Evolutionary conservation across 2,113 vertebrate genomes (phyloP).

Genomic region (Perca flavescens): DNA sequence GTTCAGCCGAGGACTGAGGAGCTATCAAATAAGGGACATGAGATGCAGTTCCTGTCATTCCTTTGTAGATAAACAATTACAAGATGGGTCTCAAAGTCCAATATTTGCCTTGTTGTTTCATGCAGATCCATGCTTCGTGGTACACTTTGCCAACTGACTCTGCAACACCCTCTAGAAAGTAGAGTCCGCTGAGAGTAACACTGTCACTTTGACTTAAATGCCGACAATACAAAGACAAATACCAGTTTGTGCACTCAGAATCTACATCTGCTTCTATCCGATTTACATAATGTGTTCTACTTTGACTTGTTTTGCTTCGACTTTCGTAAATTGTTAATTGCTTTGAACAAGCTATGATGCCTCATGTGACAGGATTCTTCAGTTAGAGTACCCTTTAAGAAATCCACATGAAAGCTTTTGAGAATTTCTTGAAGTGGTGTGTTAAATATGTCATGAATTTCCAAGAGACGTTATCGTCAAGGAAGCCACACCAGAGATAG

Average conservation of each 20-base stretch:
- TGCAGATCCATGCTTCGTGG: background rate
- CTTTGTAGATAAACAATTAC: no score
- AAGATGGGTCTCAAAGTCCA: constrained; percentile 1
- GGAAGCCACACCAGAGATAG: background rate
- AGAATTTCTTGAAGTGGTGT: background rate
- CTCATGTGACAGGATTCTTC: background rate
- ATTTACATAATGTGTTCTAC: background rate
- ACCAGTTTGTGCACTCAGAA: background rate
- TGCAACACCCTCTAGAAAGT: background rate
- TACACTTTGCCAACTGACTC: background rate
- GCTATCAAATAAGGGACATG: no score
- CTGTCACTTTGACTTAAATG: background rate
- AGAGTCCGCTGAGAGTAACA: no score
- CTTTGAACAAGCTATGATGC: background rate
- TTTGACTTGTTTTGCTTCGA: background rate
- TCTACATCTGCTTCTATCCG: background rate
- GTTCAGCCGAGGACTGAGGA: no score
- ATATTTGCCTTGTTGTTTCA: constrained; percentile 10
- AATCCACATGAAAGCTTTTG: background rate
- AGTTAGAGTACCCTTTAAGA: background rate
- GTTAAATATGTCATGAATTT: background rate
- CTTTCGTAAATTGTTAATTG: background rate
- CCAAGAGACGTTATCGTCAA: background rate
- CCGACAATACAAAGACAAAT: background rate
- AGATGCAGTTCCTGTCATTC: no score